These are phyloP conservation scores for Diabrotica balteata DNA, from an alignment of 2,888 invertebrate genomes.

Conservation along the genomic window DNA sequence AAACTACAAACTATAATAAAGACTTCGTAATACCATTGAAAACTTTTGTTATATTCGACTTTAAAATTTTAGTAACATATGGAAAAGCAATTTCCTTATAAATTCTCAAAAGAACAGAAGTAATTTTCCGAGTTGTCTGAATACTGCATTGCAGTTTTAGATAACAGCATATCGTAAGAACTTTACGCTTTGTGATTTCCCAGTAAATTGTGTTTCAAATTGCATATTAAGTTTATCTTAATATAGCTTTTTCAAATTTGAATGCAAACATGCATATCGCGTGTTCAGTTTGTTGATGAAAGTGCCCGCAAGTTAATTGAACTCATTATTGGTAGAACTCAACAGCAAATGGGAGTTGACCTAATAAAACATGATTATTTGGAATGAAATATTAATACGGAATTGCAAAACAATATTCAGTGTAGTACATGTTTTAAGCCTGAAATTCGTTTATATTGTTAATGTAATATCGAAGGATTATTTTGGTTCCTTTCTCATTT, in stretches of 20 bases:
- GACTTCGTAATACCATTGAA: too few species aligned
- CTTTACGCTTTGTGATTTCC: neutral
- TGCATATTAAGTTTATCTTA: conserved; percentile 5
- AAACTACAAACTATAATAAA: too few species aligned
- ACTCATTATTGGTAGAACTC: conserved; percentile 4
- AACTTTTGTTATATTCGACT: too few species aligned
- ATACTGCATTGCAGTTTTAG: conserved; percentile 1
- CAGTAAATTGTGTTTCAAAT: conserved; percentile 5
- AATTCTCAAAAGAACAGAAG: too few species aligned
- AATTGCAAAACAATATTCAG: too few species aligned
- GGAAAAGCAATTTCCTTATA: too few species aligned
- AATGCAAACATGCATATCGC: conserved; percentile 11
- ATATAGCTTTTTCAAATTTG: conserved; percentile 1
- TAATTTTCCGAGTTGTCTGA: neutral
- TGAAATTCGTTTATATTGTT: too few species aligned
- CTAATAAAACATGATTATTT: neutral
- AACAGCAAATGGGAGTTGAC: conserved; percentile 3
- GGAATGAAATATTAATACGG: too few species aligned
- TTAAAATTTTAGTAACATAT: too few species aligned
- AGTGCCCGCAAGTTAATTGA: conserved; percentile 8
- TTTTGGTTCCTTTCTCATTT: too few species aligned
- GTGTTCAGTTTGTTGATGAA: conserved; percentile 3
- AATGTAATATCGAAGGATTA: too few species aligned
- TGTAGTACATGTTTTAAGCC: too few species aligned
- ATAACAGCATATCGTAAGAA: neutral